Conservation (phyloP, 1,140 invertebrate species). For the Saccostrea glomerata region DNA sequence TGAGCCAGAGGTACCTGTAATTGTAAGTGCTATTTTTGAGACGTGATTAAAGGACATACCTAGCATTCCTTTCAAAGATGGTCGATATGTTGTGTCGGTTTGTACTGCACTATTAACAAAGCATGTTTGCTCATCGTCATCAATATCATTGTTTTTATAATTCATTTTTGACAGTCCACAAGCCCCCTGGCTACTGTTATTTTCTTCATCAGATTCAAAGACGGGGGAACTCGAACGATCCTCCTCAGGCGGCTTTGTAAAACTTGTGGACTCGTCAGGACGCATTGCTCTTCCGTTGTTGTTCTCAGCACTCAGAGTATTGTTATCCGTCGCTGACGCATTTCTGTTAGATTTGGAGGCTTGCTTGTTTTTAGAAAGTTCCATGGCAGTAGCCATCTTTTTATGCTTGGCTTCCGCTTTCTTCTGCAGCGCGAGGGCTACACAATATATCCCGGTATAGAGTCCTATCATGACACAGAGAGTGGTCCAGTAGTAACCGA, state of each 20-base stretch:
- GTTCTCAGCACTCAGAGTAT: conserved; percentile 60
- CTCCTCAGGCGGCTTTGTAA: conserved; percentile 80
- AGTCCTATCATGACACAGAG: conserved; percentile 81
- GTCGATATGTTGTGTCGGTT: conserved; percentile 62
- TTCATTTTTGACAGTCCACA: conserved; percentile 47
- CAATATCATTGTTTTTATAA: conserved; percentile 42
- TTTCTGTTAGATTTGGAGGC: conserved; percentile 40
- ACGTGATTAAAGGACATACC: conserved; percentile 63
- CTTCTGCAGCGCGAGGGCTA: conserved; percentile 98
- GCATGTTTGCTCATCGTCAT: conserved; percentile 61
- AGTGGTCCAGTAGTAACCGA: conserved; percentile 99
- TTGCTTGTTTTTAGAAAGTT: conserved; percentile 58
- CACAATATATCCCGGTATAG: conserved; percentile 98
- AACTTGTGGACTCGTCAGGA: conserved; percentile 68
- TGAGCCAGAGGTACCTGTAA: conserved; percentile 54
- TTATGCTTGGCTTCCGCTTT: conserved; percentile 88
- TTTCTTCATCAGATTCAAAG: conserved; percentile 95
- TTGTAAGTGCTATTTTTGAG: conserved; percentile 61
- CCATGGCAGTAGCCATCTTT: conserved; percentile 81
- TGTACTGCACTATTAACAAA: conserved; percentile 73
- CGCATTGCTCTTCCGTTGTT: conserved; percentile 57
- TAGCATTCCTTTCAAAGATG: conserved; percentile 65
- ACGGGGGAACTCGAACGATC: conserved; percentile 96
- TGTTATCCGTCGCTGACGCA: conserved; percentile 51
- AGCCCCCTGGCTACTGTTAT: conserved; percentile 75